Evolutionary conservation across 2,888 invertebrate species (phyloP).

Genomic region (Ophioninae sp.): DNA sequence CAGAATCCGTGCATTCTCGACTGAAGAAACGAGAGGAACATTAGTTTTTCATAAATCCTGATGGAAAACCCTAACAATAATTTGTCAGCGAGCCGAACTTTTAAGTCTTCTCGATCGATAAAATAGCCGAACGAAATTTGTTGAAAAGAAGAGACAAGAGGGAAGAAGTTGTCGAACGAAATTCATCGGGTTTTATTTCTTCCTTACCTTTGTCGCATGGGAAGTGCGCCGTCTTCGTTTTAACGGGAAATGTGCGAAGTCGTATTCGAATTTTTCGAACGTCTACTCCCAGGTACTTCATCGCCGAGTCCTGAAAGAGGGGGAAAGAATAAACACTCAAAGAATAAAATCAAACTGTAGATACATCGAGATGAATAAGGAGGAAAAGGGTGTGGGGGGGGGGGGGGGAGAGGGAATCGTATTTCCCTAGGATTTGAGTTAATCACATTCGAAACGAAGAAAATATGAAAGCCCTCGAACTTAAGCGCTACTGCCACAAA

Average conservation of each 20-base stretch:
- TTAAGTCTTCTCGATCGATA: not conserved
- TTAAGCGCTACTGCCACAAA: slow-evolving; percentile 65
- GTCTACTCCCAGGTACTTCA: not conserved
- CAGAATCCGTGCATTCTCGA: not conserved
- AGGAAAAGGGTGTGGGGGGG: slow-evolving; percentile 17
- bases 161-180: not conserved
- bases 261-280: no score
- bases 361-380: slow-evolving; percentile 23
- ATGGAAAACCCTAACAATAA: not conserved
- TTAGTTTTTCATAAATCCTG: not conserved
- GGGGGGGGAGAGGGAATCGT: slow-evolving; percentile 41
- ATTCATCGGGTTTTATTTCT: not conserved
- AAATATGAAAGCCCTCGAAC: slow-evolving; percentile 35
- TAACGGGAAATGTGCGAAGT: not conserved
- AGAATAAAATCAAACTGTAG: slow-evolving; percentile 51
- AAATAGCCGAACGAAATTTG: not conserved
- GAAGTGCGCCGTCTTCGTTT: no score
- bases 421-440: slow-evolving; percentile 22
- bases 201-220: not conserved
- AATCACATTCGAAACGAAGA: slow-evolving; percentile 41
- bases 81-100: not conserved
- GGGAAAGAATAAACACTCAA: not conserved
- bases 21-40: not conserved
- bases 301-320: not conserved
- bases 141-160: not conserved